These are phyloP conservation scores for Eulithis prunata DNA, from an alignment of 2,888 invertebrate species.

Conservation along the genomic window DNA sequence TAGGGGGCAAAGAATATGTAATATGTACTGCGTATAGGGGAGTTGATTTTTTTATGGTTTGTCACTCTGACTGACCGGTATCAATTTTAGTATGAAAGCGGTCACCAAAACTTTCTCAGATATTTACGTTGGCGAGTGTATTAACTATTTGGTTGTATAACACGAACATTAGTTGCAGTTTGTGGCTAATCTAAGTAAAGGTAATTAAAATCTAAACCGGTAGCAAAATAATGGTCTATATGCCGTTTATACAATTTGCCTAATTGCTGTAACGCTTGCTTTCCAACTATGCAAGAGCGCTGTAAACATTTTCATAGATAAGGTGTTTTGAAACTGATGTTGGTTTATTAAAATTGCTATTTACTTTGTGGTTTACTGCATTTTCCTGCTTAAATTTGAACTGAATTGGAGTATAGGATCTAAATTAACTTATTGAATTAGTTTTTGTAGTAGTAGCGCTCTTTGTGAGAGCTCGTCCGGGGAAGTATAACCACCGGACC, in stretches of 20 bases:
- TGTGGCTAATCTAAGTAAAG: constrained; percentile 58
- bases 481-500: too few relatives aligned
- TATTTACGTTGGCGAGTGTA: constrained; percentile 12
- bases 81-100: too few relatives aligned
- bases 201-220: constrained; percentile 67
- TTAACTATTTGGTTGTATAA: constrained; percentile 28
- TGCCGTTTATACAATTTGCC: constrained; percentile 71
- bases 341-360: constrained; percentile 4
- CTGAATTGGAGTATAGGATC: too few relatives aligned
- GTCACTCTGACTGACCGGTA: too few relatives aligned
- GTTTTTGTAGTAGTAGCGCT: too few relatives aligned
- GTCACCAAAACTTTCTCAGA: too few relatives aligned
- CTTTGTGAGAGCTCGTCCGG: too few relatives aligned
- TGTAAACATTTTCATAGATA: constrained; percentile 17
- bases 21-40: too few relatives aligned
- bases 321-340: constrained; percentile 9
- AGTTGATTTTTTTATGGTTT: too few relatives aligned
- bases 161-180: constrained; percentile 47
- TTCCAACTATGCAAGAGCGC: constrained; percentile 61
- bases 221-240: constrained; percentile 64
- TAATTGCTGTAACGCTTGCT: constrained; percentile 70
- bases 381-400: too few relatives aligned
- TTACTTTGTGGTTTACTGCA: not conserved
- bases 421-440: too few relatives aligned
- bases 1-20: too few relatives aligned